Evolutionary conservation across 1,140 invertebrate genomes (phyloP), one percentile per base, ranked within the genome.

Genomic region (Panagrolaimus sp.): DNA sequence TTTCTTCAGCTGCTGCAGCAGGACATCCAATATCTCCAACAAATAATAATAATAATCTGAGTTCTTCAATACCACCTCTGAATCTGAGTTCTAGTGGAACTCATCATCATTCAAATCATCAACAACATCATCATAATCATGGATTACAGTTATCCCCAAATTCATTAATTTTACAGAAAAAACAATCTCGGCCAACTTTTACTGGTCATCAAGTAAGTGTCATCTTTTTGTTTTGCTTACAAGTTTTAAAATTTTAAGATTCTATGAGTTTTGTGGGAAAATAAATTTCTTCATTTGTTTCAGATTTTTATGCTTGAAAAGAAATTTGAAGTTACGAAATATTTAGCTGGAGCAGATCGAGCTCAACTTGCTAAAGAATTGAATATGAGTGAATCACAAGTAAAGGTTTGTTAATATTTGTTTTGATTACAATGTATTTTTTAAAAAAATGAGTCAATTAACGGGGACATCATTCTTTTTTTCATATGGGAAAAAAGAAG

Each of bases 311-410:
- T 93, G 25, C 86, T 99, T 81, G 96, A 98, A 87, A 98, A 98
- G 87, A 98, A 95, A 45, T 98, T 99, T 85, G 96, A 99, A 86
- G 93, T 98, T 86, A 98, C 94, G 72, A 98, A 98, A 87, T 99
- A 99, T 87, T 88, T 99, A 75, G 96, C 96, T 2, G 96, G 96
- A 11, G 93, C 95, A 13, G 96, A 98, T 85, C 85, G 96, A 76
- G 95, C 95, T 44, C 93, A 98, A 87, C 88, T 99, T 45, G 96
- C 96, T 9, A 96, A 96, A 85, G 93, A 94, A 68, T 88, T 99
- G 69, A 94, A 93, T 83, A 98, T 99, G 96, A 94, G 93, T 11
- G 96, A 99, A 86, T 96, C 93, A 71, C 96, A 99, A 90, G 96
- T 99, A 69, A 99, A 99, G 91, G 96, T 98, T 86, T 87, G 87